Evolutionary conservation across 2,888 invertebrate genomes (phyloP).

Genomic region (Tanaodytes sp.): DNA sequence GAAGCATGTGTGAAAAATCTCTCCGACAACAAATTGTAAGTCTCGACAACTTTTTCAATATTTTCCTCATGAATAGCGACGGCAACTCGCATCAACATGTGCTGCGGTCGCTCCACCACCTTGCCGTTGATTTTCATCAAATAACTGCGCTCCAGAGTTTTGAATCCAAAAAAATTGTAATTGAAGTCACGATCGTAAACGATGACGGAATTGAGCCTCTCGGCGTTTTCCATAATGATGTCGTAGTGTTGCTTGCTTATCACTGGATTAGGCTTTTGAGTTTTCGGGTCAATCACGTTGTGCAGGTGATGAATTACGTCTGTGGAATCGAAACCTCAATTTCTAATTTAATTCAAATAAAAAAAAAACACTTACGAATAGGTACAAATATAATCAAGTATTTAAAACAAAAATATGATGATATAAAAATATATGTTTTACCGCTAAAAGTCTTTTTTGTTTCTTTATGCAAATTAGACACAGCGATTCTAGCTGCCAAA

Average conservation of each 20-base stretch:
- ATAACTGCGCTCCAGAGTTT: slow-evolving; percentile 96
- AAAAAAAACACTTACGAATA: too few relatives aligned
- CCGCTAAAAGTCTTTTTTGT: slow-evolving; percentile 95
- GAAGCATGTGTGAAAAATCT: slow-evolving; percentile 98
- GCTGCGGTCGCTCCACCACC: slow-evolving; percentile 97
- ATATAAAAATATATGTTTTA: slow-evolving; percentile 69
- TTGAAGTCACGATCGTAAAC: slow-evolving; percentile 97
- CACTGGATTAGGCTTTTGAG: slow-evolving; percentile 84
- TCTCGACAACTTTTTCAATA: slow-evolving; percentile 92
- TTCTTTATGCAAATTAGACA: slow-evolving; percentile 98
- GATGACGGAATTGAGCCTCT: slow-evolving; percentile 92
- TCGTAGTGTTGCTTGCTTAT: slow-evolving; percentile 88
- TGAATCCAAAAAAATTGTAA: slow-evolving; percentile 99
- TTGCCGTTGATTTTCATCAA: slow-evolving; percentile 91
- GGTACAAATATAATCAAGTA: too few relatives aligned
- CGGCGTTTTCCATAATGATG: slow-evolving; percentile 89
- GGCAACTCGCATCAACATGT: slow-evolving; percentile 98
- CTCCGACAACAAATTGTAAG: slow-evolving; percentile 95
- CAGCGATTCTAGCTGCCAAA: slow-evolving; percentile 91
- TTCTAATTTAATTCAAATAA: too few relatives aligned
- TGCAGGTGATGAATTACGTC: slow-evolving; percentile 93
- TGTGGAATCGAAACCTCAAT: too few relatives aligned
- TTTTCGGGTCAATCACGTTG: slow-evolving; percentile 82
- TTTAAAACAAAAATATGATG: too few relatives aligned
- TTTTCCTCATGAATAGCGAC: slow-evolving; percentile 97